Evolutionary conservation across 2,113 vertebrate species (phyloP).

Genomic region (Ceuthmochares aereus): DNA sequence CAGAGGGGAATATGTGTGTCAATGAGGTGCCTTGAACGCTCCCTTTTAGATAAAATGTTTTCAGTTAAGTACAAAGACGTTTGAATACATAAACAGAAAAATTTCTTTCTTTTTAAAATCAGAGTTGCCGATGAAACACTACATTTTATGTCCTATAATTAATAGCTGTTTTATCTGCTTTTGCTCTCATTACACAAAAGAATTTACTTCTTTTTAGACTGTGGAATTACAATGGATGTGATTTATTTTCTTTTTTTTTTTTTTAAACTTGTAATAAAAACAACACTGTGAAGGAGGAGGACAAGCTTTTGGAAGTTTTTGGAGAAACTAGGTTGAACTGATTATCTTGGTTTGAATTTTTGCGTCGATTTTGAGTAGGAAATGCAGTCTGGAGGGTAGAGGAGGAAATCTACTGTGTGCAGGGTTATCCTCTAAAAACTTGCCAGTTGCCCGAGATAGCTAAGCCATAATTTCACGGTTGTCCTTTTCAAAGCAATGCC

Average conservation of each 20-base stretch:
- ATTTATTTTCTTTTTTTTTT: not conserved
- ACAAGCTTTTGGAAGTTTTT: not conserved
- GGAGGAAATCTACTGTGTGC: not conserved
- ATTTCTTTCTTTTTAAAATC: not conserved
- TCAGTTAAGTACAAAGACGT: not conserved
- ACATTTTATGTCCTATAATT: not conserved
- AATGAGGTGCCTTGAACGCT: not conserved
- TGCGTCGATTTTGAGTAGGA: not conserved
- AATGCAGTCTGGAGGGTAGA: not conserved
- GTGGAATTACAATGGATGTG: not conserved
- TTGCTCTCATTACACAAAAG: not conserved
- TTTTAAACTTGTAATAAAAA: not conserved
- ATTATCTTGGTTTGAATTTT: not conserved
- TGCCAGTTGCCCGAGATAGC: not conserved
- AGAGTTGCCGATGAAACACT: slow-evolving; percentile 1
- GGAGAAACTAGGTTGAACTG: not conserved
- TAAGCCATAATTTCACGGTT: not conserved
- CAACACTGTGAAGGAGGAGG: not conserved
- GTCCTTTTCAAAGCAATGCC: not conserved
- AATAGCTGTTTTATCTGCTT: not conserved
- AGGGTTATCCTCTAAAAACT: not conserved
- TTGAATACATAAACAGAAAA: not conserved
- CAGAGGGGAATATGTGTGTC: not conserved
- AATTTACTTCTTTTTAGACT: not conserved
- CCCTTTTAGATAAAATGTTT: not conserved